Percentiles rank a stretch among this genome's conserved stretches.
phyloP scores from a whole-genome alignment of 2,888 invertebrate genomes.

The Zygaena filipendulae region DNA sequence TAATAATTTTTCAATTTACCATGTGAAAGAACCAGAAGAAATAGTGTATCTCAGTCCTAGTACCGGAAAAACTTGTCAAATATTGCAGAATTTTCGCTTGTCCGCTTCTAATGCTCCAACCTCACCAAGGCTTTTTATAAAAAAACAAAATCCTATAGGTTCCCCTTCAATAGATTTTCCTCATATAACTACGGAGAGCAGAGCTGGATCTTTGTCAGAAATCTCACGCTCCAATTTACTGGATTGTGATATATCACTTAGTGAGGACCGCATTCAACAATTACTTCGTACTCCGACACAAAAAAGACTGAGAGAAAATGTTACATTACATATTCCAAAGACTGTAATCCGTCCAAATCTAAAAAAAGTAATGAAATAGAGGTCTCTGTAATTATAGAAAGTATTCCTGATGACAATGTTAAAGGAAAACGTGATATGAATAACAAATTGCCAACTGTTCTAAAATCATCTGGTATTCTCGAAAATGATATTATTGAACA shows the following conservation, averaged over 20 bases:
- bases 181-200: constrained; percentile 16
- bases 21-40: constrained; percentile 10
- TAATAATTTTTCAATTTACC: constrained; percentile 6
- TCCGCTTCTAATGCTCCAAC: constrained; percentile 13
- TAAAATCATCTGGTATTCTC: constrained; percentile 14
- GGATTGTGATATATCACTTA: constrained; percentile 15
- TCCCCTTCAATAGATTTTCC: constrained; percentile 12
- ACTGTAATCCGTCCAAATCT: constrained; percentile 12
- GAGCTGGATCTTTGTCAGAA: constrained; percentile 17
- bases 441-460: constrained; percentile 17
- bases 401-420: constrained; percentile 9
- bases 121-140: constrained; percentile 12
- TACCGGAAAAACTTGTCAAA: constrained; percentile 16
- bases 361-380: constrained; percentile 14
- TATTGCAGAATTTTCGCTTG: constrained; percentile 16
- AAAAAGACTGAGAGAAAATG: constrained; percentile 9
- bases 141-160: constrained; percentile 12
- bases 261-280: constrained; percentile 13
- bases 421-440: constrained; percentile 15
- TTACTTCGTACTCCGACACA: constrained; percentile 13
- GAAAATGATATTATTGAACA: constrained; percentile 15
- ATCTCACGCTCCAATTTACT: constrained; percentile 18
- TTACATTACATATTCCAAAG: constrained; percentile 12
- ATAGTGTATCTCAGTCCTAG: constrained; percentile 14
- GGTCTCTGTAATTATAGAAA: constrained; percentile 12